These are phyloP conservation scores for Lycophotia porphyrea DNA, from an alignment of 2,888 invertebrate species.

Conservation along the genomic window DNA sequence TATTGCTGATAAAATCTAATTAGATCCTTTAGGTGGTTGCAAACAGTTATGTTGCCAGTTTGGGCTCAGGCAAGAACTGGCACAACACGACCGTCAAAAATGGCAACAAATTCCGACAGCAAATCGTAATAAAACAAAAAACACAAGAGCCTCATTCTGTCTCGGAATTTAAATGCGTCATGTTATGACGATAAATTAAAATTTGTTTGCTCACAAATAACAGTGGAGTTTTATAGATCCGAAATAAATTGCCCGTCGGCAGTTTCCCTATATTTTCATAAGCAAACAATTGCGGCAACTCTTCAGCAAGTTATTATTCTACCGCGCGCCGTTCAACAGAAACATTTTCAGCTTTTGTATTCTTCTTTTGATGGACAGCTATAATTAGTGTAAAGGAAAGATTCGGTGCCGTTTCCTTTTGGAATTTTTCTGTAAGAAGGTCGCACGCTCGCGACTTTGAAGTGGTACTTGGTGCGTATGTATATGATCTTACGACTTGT, in stretches of 20 bases:
- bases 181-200: conserved; percentile 22
- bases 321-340: conserved; percentile 25
- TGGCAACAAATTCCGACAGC: background rate
- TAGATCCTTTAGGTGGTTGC: background rate
- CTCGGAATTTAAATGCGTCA: background rate
- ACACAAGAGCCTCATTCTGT: conserved; percentile 2
- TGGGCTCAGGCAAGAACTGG: background rate
- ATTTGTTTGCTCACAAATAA: conserved; percentile 21
- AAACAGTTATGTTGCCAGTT: background rate
- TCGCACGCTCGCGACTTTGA: conserved; percentile 6
- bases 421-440: conserved; percentile 18
- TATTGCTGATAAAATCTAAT: conserved; percentile 13
- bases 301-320: conserved; percentile 50
- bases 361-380: conserved; percentile 60
- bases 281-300: conserved; percentile 44
- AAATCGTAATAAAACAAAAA: background rate
- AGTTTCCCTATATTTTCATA: conserved; percentile 30
- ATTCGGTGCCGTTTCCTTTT: conserved; percentile 26
- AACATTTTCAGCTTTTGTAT: conserved; percentile 53
- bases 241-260: conserved; percentile 14
- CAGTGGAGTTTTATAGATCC: conserved; percentile 28
- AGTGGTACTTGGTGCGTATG: background rate
- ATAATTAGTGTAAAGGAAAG: conserved; percentile 60
- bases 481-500: conserved; percentile 12
- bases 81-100: background rate